A percentile compares a stretch with the other conserved stretches of the same genome.
These are phyloP conservation scores for Drosophila koepferae DNA, from an alignment of 2,888 invertebrate genomes.

Conservation along the genomic window DNA sequence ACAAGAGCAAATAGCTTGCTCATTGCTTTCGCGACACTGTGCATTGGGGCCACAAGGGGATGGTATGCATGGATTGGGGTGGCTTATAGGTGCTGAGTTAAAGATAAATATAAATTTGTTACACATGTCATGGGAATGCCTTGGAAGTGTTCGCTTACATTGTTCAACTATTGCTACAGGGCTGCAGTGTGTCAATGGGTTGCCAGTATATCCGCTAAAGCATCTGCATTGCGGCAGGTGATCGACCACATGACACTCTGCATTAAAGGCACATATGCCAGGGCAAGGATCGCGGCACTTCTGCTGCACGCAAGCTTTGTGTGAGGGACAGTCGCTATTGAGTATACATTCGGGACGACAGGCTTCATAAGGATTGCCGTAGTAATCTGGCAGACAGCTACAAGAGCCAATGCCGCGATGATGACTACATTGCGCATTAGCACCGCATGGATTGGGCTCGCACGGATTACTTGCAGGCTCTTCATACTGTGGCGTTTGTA, in stretches of 20 bases:
- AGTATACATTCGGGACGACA: slow-evolving; percentile 93
- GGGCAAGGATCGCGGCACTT: slow-evolving; percentile 93
- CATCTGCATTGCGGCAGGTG: slow-evolving; percentile 92
- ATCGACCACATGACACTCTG: slow-evolving; percentile 90
- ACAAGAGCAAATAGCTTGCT: slow-evolving; percentile 89
- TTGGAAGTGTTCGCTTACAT: slow-evolving; percentile 86
- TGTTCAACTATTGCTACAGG: slow-evolving; percentile 82
- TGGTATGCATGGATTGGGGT: slow-evolving; percentile 87
- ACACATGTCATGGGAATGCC: slow-evolving; percentile 10
- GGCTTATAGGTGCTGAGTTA: slow-evolving; percentile 77
- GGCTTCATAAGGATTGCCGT: slow-evolving; percentile 88
- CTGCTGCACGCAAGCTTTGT: slow-evolving; percentile 90
- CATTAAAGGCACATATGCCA: slow-evolving; percentile 90
- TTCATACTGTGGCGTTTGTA: slow-evolving; percentile 66
- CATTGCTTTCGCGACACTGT: slow-evolving; percentile 86
- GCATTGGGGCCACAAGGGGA: slow-evolving; percentile 89
- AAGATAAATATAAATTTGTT: slow-evolving; percentile 8
- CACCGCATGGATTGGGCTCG: slow-evolving; percentile 91
- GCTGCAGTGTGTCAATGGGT: slow-evolving; percentile 89
- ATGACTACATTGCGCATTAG: slow-evolving; percentile 88
- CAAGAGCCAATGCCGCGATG: slow-evolving; percentile 90
- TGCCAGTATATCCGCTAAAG: slow-evolving; percentile 88
- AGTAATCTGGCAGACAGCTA: slow-evolving; percentile 89
- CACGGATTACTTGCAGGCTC: slow-evolving; percentile 86
- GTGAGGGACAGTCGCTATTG: slow-evolving; percentile 91